Percentiles rank a stretch among this genome's conserved stretches.
phyloP scores from a whole-genome alignment of 1,140 invertebrate genomes.

The Cotesia chilonis region DNA sequence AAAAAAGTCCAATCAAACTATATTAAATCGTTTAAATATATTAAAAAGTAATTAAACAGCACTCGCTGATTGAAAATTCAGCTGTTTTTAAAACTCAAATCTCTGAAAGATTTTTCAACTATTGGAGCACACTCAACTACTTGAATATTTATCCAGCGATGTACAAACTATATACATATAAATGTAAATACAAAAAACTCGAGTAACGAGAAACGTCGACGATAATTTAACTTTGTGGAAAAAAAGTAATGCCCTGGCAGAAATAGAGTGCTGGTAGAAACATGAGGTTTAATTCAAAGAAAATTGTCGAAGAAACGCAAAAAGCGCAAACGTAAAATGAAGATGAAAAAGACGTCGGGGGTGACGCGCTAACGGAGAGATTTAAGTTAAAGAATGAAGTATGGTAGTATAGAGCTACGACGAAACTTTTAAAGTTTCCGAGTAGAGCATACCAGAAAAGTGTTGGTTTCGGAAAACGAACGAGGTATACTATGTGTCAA shows the following conservation, averaged over 20 bases:
- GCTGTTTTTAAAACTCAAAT: no score
- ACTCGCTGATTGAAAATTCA: no score
- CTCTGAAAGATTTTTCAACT: no score
- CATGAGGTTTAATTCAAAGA: slow-evolving; percentile 18
- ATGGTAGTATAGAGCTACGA: background rate
- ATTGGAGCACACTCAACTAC: background rate
- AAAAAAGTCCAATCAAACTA: no score
- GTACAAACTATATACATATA: background rate
- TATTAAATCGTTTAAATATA: no score
- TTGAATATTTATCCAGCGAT: no score
- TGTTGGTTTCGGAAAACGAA: slow-evolving; percentile 47
- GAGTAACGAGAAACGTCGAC: slow-evolving; percentile 15
- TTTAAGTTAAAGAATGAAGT: slow-evolving; percentile 6
- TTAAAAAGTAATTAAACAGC: no score
- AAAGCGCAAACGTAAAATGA: slow-evolving; percentile 45
- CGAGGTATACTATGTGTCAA: slow-evolving; percentile 51
- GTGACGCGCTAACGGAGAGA: slow-evolving; percentile 40
- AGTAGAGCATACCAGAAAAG: slow-evolving; percentile 34
- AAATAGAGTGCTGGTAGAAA: background rate
- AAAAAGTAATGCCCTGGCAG: background rate
- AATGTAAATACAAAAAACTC: background rate
- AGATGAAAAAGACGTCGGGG: slow-evolving; percentile 39
- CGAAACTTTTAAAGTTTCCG: background rate
- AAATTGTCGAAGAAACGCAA: slow-evolving; percentile 35
- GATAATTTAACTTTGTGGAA: slow-evolving; percentile 17